These are phyloP conservation scores for Agriopis aurantiaria DNA, from an alignment of 2,888 invertebrate species.

Conservation along the genomic window DNA sequence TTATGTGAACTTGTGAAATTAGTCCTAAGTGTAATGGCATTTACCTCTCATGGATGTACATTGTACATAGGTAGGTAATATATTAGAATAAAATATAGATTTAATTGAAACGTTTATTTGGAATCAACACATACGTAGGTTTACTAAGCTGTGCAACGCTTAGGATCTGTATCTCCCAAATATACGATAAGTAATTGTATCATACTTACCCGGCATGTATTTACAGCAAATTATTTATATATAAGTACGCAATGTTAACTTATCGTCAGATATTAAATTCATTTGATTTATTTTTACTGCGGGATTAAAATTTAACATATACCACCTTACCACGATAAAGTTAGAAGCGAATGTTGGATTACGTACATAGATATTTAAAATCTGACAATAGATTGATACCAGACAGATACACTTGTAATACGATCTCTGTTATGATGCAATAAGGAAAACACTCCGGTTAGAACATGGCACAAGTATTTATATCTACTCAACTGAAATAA, in stretches of 20 bases:
- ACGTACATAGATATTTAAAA: no score
- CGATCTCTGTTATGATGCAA: background rate
- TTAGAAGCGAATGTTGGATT: no score
- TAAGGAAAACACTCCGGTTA: background rate
- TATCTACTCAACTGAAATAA: background rate
- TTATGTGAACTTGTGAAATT: constrained; percentile 26
- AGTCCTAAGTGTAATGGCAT: constrained; percentile 40
- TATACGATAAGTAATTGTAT: background rate
- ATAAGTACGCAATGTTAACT: no score
- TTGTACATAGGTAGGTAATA: constrained; percentile 30
- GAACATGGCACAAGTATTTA: background rate
- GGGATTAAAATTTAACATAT: no score
- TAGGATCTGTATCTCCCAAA: background rate
- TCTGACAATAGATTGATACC: background rate
- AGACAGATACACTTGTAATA: background rate
- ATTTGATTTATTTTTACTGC: no score
- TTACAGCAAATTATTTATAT: background rate
- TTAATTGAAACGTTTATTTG: constrained; percentile 13
- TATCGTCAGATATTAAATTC: background rate
- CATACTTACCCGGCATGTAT: background rate
- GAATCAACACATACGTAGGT: background rate
- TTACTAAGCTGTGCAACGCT: background rate
- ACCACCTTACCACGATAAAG: no score
- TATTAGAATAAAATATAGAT: constrained; percentile 26
- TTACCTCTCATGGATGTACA: constrained; percentile 43